These are phyloP conservation scores for Geopemphigus sp. DNA, from an alignment of 1,140 invertebrate genomes.

Conservation along the genomic window DNA sequence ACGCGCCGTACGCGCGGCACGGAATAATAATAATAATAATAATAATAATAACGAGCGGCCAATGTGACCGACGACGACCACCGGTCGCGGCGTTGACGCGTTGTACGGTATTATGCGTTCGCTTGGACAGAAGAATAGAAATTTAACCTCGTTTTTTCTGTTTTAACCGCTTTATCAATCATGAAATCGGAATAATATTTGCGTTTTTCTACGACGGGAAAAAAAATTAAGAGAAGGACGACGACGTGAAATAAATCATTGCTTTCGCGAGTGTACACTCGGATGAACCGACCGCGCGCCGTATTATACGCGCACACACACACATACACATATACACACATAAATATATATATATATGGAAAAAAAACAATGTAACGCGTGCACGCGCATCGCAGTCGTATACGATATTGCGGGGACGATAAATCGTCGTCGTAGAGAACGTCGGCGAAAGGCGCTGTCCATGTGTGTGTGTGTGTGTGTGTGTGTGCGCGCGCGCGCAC, in stretches of 20 bases:
- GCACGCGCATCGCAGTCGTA: conserved; percentile 18
- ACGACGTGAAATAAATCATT: conserved; percentile 32
- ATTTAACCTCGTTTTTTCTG: conserved; percentile 36
- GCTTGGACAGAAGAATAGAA: conserved; percentile 39
- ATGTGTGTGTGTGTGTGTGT: too few species aligned
- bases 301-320: neutral
- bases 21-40: neutral
- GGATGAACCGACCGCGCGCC: conserved; percentile 25
- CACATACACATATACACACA: neutral
- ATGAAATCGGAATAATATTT: conserved; percentile 41
- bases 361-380: conserved; percentile 30
- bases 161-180: conserved; percentile 41
- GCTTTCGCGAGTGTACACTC: conserved; percentile 32
- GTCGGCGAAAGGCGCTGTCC: conserved; percentile 22
- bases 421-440: conserved; percentile 26
- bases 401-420: neutral
- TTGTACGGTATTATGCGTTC: neutral
- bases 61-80: neutral
- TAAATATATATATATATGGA: neutral
- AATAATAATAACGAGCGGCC: neutral
- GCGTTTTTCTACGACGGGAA: conserved; percentile 6
- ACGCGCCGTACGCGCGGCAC: neutral
- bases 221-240: conserved; percentile 36
- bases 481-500: too few species aligned
- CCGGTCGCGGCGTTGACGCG: conserved; percentile 19